Base-by-base conservation (phyloP, 2,113 vertebrate species). In the Spermophilus dauricus region DNA sequence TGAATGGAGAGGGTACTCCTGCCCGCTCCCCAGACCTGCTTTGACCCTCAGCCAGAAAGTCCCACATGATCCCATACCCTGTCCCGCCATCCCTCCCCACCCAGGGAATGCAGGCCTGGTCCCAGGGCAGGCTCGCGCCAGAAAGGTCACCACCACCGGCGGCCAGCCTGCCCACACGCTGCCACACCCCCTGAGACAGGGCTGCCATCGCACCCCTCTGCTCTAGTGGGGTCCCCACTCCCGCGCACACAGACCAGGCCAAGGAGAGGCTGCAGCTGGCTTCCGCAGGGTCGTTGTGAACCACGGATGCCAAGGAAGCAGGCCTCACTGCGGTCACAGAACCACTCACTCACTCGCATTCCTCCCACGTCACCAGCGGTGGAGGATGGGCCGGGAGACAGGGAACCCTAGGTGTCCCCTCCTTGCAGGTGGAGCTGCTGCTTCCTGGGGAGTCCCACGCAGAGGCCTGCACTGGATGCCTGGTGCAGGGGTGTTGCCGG, bases 121-220 rank as follows among this genome's bases (percentile, higher is more conserved):
- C 24, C 51, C 8, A 0, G 14, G 72, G 65, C 11, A 30, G 8
- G 1, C 53, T 1, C 20, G 10, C 58, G 30, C 16, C 37, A 28
- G 22, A 8, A 61, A 2, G 12, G 18, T 5, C 51, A 28, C 42
- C 37, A 53, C 14, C 9, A 8, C 45, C n/a, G 17, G 48, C 0
- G 0, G 30, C 34, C 53, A 83, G 89, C 45, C 24, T 26, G 61
- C 61, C 61, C 24, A 1, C 22, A 83, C 42, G 28, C 37, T n/a
- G 26, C 3, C 48, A 75, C 30, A 37, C 83, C 11, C 37, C 42
- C 42, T 0, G 7, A 78, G 69, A 32, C 53, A 45, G 37, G 61
- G 17, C 45, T 39, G 34, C 56, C 45, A 39, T 18, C 0, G 1
- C 4, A 14, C 26, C n/a, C 2, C 34, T 70, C 11, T 5, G n/a